Conservation (phyloP, 1,140 invertebrate species). For the Drosophila chauvacae region DNA sequence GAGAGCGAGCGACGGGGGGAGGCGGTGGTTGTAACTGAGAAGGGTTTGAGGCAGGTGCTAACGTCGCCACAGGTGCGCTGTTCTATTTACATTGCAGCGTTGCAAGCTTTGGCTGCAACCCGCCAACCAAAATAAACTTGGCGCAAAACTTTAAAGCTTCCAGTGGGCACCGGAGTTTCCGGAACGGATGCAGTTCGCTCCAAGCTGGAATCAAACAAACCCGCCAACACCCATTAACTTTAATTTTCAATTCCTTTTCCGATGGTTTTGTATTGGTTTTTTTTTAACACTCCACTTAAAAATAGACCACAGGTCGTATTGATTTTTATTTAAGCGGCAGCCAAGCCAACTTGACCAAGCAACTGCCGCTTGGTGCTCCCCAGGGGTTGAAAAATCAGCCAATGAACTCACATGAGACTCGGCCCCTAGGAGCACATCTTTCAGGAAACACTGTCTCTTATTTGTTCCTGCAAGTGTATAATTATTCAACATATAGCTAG, state of each 20-base stretch:
- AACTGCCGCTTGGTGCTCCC: conserved; percentile 6
- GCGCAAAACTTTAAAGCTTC: conserved; percentile 29
- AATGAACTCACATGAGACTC: not conserved
- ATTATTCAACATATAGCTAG: too few relatives aligned
- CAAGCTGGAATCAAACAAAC: not conserved
- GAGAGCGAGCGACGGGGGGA: not conserved
- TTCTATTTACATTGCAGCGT: conserved; percentile 43
- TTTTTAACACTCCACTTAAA: conserved; percentile 22
- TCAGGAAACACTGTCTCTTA: not conserved
- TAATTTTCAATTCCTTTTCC: conserved; percentile 22
- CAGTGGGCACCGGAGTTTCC: not conserved
- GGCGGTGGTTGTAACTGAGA: not conserved
- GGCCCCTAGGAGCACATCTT: not conserved
- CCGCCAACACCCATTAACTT: conserved; percentile 1
- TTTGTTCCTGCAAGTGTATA: too few relatives aligned
- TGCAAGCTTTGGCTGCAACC: conserved; percentile 38
- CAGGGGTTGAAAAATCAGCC: conserved; percentile 24
- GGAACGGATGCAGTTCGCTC: conserved; percentile 7
- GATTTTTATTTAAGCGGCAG: conserved; percentile 45
- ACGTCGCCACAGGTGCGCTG: conserved; percentile 34
- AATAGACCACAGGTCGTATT: conserved; percentile 56
- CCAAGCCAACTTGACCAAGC: conserved; percentile 13
- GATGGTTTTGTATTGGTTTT: conserved; percentile 5
- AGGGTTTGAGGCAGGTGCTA: not conserved
- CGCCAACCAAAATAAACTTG: conserved; percentile 8